Evolutionary conservation across 2,113 vertebrate species (phyloP).

Genomic region (Amblyornis subalaris): DNA sequence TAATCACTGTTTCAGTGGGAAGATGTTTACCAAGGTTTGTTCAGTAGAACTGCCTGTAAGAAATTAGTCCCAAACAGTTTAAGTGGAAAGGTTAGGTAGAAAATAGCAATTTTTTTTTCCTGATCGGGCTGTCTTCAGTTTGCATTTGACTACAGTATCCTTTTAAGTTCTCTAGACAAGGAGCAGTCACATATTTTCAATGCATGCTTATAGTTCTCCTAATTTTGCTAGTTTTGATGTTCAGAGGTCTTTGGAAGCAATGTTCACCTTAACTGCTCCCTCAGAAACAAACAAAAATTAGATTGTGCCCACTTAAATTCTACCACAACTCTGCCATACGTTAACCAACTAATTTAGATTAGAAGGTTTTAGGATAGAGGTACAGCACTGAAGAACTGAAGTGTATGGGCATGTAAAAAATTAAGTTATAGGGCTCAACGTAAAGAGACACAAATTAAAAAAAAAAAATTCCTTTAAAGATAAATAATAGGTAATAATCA

Average conservation of each 20-base stretch:
- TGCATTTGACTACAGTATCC: neutral
- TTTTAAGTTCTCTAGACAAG: neutral
- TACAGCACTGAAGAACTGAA: neutral
- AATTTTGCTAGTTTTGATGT: neutral
- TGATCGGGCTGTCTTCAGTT: neutral
- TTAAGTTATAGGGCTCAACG: neutral
- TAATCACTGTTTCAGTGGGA: neutral
- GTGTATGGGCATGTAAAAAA: neutral
- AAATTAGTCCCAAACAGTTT: slow-evolving; percentile 11
- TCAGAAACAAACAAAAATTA: neutral
- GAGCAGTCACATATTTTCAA: neutral
- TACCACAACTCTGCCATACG: neutral
- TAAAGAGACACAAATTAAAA: neutral
- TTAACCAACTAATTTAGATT: neutral
- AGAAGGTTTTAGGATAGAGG: neutral
- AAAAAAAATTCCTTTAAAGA: neutral
- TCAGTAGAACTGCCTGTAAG: slow-evolving; percentile 22
- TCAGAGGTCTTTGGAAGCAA: neutral
- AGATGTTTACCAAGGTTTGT: neutral
- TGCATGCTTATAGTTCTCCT: neutral
- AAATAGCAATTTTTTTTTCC: neutral
- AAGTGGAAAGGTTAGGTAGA: neutral
- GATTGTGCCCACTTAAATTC: neutral
- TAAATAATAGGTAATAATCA: neutral
- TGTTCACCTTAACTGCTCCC: neutral